Percentiles rank a stretch among this genome's conserved stretches.
Evolutionary conservation across 1,140 invertebrate genomes (phyloP).

Genomic region (Habropoda laboriosa): DNA sequence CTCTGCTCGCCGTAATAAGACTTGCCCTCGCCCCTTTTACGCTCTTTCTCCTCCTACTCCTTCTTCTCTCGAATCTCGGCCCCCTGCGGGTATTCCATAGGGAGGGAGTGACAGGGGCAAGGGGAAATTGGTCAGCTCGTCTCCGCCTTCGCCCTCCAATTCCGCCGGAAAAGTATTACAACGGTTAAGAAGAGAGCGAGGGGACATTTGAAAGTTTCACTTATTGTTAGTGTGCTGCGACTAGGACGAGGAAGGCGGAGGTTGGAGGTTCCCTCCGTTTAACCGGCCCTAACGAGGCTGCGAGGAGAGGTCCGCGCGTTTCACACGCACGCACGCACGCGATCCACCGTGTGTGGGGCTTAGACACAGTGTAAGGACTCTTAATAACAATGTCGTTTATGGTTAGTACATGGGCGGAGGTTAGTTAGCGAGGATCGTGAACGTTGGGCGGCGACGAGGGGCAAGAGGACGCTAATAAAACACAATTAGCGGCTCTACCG

Average conservation of each 20-base stretch:
- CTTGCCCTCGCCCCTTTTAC: constrained; percentile 50
- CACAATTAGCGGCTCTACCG: constrained; percentile 77
- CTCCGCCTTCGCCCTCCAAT: constrained; percentile 4
- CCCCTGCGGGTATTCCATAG: too few species aligned
- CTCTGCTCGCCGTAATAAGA: constrained; percentile 68
- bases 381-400: constrained; percentile 78
- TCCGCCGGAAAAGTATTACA: not conserved
- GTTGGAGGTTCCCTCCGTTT: constrained; percentile 30
- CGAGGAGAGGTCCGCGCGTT: constrained; percentile 49
- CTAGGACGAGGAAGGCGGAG: not conserved
- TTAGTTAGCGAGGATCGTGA: constrained; percentile 72
- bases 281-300: constrained; percentile 71
- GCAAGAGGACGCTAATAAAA: constrained; percentile 78
- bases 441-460: constrained; percentile 37
- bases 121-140: constrained; percentile 17
- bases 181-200: too few species aligned
- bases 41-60: not conserved
- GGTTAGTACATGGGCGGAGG: constrained; percentile 72
- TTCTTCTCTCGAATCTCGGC: too few species aligned
- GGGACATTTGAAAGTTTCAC: too few species aligned
- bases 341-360: constrained; percentile 32
- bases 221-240: too few species aligned
- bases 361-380: constrained; percentile 47
- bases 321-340: constrained; percentile 3
- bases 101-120: not conserved